phyloP scores from a whole-genome alignment of 2,797 vertebrate species.

The Arremon brunneinucha region DNA sequence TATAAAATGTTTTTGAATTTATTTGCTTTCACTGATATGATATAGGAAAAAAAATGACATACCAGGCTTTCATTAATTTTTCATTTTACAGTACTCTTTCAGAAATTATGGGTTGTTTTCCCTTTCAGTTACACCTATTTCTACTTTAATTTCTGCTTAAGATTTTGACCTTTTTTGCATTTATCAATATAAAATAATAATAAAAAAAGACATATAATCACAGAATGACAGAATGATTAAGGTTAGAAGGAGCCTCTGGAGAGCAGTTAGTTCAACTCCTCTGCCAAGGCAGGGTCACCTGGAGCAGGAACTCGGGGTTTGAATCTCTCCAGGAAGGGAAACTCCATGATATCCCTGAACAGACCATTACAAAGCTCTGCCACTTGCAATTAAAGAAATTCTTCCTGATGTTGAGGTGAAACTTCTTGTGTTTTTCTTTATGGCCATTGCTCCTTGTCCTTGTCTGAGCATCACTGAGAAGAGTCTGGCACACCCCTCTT shows the following conservation, averaged over 20 bases:
- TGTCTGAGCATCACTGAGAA: neutral
- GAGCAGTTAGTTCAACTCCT: rapidly evolving
- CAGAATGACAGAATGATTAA: neutral
- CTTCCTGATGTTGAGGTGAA: neutral
- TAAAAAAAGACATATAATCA: neutral
- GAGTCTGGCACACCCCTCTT: neutral
- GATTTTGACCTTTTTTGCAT: neutral
- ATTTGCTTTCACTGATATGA: neutral
- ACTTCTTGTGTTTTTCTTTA: neutral
- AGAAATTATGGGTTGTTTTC: neutral
- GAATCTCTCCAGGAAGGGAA: neutral
- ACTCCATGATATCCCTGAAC: neutral
- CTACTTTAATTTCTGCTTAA: neutral
- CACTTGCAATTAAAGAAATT: neutral
- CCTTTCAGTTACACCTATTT: neutral
- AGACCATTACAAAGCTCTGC: neutral
- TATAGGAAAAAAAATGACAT: neutral
- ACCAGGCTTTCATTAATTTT: rapidly evolving
- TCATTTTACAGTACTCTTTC: neutral
- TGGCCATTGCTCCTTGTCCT: neutral
- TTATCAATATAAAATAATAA: neutral
- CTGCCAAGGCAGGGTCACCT: neutral
- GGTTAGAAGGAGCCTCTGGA: neutral
- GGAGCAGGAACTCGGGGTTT: neutral
- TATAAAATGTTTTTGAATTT: neutral